A percentile compares a stretch with the other conserved stretches of the same genome.
Conservation (phyloP, 2,113 vertebrate species). For the Alexandromys fortis region DNA sequence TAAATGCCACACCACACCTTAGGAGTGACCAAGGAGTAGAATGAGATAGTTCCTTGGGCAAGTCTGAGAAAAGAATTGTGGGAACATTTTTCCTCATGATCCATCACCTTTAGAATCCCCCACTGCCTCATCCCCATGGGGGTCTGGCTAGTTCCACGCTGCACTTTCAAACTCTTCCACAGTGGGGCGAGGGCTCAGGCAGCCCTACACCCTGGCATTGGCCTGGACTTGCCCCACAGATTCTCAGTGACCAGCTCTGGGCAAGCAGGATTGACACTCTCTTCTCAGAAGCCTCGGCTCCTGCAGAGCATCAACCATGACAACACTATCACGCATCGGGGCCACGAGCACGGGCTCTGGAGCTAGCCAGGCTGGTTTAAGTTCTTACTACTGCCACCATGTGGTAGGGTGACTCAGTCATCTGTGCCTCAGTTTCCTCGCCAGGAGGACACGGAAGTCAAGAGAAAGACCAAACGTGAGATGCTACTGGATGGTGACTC, state of each 20-base stretch:
- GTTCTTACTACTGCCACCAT: neutral
- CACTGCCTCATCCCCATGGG: accelerated
- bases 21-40: accelerated
- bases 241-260: neutral
- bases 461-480: neutral
- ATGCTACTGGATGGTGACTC: accelerated
- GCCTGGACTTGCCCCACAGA: accelerated
- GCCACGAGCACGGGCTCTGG: accelerated
- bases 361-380: too few relatives aligned
- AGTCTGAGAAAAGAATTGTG: accelerated
- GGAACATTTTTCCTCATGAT: accelerated
- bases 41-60: accelerated
- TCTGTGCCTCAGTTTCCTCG: neutral
- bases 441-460: too few relatives aligned
- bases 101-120: accelerated
- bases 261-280: accelerated
- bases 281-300: accelerated
- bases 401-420: neutral
- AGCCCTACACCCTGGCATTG: neutral
- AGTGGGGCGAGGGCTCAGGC: neutral
- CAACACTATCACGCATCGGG: accelerated
- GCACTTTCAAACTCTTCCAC: too few relatives aligned
- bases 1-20: neutral
- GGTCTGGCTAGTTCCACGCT: neutral
- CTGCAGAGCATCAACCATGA: accelerated